Evolutionary conservation across 2,888 invertebrate genomes (phyloP).

Genomic region (Chaetoderma sp.): DNA sequence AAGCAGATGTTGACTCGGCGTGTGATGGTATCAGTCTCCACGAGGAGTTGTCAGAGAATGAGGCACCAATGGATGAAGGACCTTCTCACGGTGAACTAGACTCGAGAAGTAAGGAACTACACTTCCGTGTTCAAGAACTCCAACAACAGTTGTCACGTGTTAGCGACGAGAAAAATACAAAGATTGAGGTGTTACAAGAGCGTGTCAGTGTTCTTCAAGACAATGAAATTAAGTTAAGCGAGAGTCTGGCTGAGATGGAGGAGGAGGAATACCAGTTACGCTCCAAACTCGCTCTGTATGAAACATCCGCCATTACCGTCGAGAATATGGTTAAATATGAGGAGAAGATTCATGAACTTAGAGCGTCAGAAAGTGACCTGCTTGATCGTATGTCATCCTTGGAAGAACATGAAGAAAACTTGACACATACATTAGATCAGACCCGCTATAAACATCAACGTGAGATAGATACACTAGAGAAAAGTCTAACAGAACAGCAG

Average conservation of each 20-base stretch:
- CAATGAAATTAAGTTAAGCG: conserved; percentile 53
- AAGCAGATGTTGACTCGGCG: conserved; percentile 1
- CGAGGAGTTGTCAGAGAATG: not conserved
- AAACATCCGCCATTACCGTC: conserved; percentile 38
- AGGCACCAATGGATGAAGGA: conserved; percentile 10
- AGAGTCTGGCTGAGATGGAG: conserved; percentile 55
- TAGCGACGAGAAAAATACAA: conserved; percentile 48
- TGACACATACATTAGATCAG: conserved; percentile 36
- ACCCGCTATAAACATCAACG: conserved; percentile 29
- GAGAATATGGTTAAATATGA: conserved; percentile 51
- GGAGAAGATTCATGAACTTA: conserved; percentile 48
- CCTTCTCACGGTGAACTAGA: conserved; percentile 31
- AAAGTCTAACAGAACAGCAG: conserved; percentile 2
- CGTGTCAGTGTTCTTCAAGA: conserved; percentile 43
- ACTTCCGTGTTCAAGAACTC: conserved; percentile 38
- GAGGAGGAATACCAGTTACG: conserved; percentile 47
- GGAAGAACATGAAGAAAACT: conserved; percentile 42
- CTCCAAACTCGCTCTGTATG: conserved; percentile 47
- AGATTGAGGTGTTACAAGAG: conserved; percentile 52
- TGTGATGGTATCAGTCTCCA: not conserved
- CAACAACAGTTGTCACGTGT: conserved; percentile 47
- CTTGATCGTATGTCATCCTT: conserved; percentile 51
- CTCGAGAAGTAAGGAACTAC: not conserved
- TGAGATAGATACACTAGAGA: conserved; percentile 18
- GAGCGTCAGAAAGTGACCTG: conserved; percentile 50